phyloP scores from a whole-genome alignment of 2,797 vertebrate genomes.

The Aldrovandia affinis region DNA sequence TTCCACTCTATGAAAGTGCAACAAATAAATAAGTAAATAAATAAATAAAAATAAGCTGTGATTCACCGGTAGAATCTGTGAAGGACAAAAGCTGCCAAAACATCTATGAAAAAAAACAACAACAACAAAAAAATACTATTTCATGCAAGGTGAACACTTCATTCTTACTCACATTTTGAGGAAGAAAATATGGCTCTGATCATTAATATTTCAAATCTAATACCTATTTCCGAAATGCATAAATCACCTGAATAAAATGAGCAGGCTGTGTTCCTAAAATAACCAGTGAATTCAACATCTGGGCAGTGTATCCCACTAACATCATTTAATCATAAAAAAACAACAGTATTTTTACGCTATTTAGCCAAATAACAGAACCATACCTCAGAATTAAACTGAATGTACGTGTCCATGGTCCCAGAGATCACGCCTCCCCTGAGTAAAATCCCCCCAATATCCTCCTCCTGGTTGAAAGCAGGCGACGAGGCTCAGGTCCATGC shows the following conservation, averaged over 20 bases:
- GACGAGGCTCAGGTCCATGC: constrained; percentile 68
- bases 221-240: background rate
- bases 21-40: background rate
- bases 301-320: background rate
- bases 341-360: background rate
- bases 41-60: background rate
- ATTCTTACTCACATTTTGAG: background rate
- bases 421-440: constrained; percentile 82
- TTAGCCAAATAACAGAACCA: constrained; percentile 52
- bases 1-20: background rate
- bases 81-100: background rate
- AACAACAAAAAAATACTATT: background rate
- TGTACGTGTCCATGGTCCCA: constrained; percentile 78
- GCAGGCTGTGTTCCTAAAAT: background rate
- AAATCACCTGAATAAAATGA: background rate
- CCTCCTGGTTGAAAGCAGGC: constrained; percentile 63
- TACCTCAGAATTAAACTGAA: constrained; percentile 88
- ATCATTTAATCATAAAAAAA: background rate
- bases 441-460: constrained; percentile 73
- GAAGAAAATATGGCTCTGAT: background rate
- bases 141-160: background rate
- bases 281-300: background rate
- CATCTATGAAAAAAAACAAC: background rate
- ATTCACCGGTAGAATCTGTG: background rate
- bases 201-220: constrained; percentile 8